Evolutionary conservation across 2,797 vertebrate genomes (phyloP).

Genomic region (Synanceia verrucosa): DNA sequence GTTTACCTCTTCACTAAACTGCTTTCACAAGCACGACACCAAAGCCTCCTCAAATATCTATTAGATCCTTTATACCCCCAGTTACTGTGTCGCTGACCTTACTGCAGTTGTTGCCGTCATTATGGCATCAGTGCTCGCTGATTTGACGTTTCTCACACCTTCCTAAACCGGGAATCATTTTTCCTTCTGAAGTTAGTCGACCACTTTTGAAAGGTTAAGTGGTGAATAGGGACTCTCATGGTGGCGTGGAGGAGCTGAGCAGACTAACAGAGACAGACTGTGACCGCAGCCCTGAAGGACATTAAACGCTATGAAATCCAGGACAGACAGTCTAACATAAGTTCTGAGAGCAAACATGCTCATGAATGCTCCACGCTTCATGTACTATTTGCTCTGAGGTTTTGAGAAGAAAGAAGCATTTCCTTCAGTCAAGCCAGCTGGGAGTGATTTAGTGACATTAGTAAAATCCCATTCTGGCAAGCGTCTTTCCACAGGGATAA

Average conservation of each 20-base stretch:
- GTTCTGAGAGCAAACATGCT: slow-evolving; percentile 69
- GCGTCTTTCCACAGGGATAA: slow-evolving; percentile 79
- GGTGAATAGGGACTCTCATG: slow-evolving; percentile 65
- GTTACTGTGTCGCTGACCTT: slow-evolving; percentile 61
- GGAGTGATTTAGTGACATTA: slow-evolving; percentile 85
- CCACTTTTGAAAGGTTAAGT: slow-evolving; percentile 76
- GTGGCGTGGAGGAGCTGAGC: slow-evolving; percentile 46
- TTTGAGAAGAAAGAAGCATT: slow-evolving; percentile 81
- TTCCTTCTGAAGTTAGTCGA: slow-evolving; percentile 47
- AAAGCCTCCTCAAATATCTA: slow-evolving; percentile 73
- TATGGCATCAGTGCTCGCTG: slow-evolving; percentile 53
- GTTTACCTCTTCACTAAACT: slow-evolving; percentile 80
- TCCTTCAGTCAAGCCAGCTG: slow-evolving; percentile 83
- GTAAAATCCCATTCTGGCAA: slow-evolving; percentile 80
- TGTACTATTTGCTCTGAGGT: slow-evolving; percentile 81
- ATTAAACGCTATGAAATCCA: slow-evolving; percentile 67
- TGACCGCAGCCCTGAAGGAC: slow-evolving; percentile 61
- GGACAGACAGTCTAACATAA: slow-evolving; percentile 63
- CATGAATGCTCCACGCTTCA: slow-evolving; percentile 76
- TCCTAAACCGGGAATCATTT: slow-evolving; percentile 50
- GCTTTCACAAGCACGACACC: slow-evolving; percentile 78
- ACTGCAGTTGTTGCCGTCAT: slow-evolving; percentile 52
- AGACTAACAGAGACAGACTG: slow-evolving; percentile 58
- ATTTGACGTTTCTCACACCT: slow-evolving; percentile 63
- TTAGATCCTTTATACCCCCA: slow-evolving; percentile 49